Conservation (phyloP, 92 coral and sea anemone species). For the Palythoa heliodiscus region DNA sequence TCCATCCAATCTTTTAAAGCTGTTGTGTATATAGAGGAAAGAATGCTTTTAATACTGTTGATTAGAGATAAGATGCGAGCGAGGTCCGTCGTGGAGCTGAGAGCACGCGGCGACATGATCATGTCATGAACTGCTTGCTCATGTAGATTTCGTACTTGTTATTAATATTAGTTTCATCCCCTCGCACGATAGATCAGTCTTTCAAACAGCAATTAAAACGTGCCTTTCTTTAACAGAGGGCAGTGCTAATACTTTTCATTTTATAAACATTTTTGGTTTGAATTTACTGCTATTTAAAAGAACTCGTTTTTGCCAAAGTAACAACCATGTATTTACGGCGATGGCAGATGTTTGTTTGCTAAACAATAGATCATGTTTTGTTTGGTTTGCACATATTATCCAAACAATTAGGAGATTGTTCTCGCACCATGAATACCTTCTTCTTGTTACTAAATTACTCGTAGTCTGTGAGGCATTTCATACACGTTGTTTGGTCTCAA, state of each 20-base stretch:
- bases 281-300: no score
- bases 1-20: constrained; percentile 15
- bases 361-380: constrained; percentile 31
- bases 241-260: not conserved
- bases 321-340: not conserved
- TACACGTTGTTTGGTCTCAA: not conserved
- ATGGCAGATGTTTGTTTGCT: constrained; percentile 28
- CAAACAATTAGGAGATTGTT: constrained; percentile 25
- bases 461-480: not conserved
- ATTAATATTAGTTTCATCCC: not conserved
- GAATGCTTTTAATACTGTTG: constrained; percentile 10
- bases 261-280: not conserved
- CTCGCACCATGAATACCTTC: not conserved
- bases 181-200: constrained; percentile 3
- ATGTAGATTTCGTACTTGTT: not conserved
- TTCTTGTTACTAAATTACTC: not conserved
- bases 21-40: constrained; percentile 6
- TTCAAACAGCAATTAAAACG: not conserved
- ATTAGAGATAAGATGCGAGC: constrained; percentile 6
- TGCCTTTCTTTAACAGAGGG: no score
- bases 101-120: not conserved
- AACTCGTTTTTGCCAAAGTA: no score
- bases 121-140: not conserved
- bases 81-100: constrained; percentile 4
- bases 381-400: constrained; percentile 16